phyloP scores from a whole-genome alignment of 2,888 invertebrate genomes.

The Mystacides longicornis region DNA sequence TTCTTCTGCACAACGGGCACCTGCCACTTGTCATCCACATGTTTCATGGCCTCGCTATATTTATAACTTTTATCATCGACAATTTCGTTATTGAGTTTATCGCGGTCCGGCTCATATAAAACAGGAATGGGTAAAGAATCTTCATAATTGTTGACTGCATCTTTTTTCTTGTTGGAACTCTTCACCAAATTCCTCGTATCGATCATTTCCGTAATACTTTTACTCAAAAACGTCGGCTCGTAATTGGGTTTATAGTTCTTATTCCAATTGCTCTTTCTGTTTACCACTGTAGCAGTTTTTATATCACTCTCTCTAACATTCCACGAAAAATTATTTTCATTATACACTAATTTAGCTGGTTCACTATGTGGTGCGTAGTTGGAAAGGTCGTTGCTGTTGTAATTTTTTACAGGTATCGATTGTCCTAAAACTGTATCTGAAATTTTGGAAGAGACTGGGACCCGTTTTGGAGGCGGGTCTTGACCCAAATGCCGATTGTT shows the following conservation, averaged over 20 bases:
- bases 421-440: constrained; percentile 40
- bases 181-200: constrained; percentile 16
- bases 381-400: constrained; percentile 25
- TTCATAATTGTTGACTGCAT: constrained; percentile 17
- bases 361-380: constrained; percentile 24
- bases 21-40: constrained; percentile 42
- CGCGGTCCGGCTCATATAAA: constrained; percentile 47
- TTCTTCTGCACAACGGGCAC: constrained; percentile 60
- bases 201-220: constrained; percentile 24
- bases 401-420: constrained; percentile 22
- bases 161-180: neutral
- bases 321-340: constrained; percentile 22
- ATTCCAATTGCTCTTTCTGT: neutral
- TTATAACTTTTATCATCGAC: constrained; percentile 17
- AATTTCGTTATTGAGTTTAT: constrained; percentile 22
- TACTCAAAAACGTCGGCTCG: constrained; percentile 26
- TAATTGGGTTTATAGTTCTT: constrained; percentile 21
- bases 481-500: constrained; percentile 24
- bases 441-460: constrained; percentile 41
- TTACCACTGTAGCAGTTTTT: constrained; percentile 5
- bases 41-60: constrained; percentile 20
- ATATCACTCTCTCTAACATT: neutral
- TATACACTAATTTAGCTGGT: neutral
- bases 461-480: constrained; percentile 27
- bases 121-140: constrained; percentile 55